Percentiles rank a stretch among this genome's conserved stretches.
Evolutionary conservation across 2,888 invertebrate species (phyloP).

Genomic region (Pammene fasciana): DNA sequence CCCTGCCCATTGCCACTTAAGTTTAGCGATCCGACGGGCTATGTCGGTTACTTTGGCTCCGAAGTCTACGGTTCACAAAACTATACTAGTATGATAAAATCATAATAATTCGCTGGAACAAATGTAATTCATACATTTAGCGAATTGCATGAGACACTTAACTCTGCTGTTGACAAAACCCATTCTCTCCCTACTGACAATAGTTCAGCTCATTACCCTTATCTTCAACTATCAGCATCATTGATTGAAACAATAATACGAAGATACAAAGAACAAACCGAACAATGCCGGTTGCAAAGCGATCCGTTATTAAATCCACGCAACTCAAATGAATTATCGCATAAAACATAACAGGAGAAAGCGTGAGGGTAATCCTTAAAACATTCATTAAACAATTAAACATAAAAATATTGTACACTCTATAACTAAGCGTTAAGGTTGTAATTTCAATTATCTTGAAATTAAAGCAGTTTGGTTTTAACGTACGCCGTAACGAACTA

Average conservation of each 20-base stretch:
- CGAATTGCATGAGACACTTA: neutral
- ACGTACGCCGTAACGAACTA: slow-evolving; percentile 14
- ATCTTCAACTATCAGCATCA: neutral
- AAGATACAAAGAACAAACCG: neutral
- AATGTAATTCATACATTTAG: no score
- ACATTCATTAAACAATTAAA: neutral
- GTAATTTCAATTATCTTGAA: neutral
- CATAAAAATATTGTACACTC: neutral
- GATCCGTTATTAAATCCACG: slow-evolving; percentile 13
- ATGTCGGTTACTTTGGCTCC: no score
- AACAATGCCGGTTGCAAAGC: slow-evolving; percentile 23
- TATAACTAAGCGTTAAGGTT: neutral
- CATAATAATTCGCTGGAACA: no score
- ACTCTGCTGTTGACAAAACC: neutral
- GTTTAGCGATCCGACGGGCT: no score
- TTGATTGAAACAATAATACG: slow-evolving; percentile 7
- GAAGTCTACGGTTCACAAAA: no score
- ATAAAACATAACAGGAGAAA: slow-evolving; percentile 29
- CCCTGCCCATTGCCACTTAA: no score
- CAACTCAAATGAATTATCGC: slow-evolving; percentile 21
- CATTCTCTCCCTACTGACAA: neutral
- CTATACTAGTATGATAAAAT: no score
- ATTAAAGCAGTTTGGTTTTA: neutral
- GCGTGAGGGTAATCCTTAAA: slow-evolving; percentile 16
- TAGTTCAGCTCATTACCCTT: neutral